phyloP scores from a whole-genome alignment of 2,888 invertebrate genomes.

The Agrypnus murinus region DNA sequence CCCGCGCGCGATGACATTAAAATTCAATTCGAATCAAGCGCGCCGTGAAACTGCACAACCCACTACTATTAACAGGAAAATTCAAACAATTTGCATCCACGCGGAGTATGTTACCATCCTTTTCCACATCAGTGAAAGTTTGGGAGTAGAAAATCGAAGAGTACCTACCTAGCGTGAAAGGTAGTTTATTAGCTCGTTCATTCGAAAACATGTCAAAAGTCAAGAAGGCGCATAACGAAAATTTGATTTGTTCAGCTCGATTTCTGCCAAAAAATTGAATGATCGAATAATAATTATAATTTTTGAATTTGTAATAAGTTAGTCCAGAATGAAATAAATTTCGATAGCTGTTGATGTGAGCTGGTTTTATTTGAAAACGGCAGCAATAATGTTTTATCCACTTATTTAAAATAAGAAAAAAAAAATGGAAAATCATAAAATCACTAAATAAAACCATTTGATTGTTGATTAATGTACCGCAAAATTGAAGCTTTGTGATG shows the following conservation, averaged over 20 bases:
- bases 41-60: slow-evolving; percentile 57
- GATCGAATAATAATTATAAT: background rate
- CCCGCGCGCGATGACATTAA: slow-evolving; percentile 66
- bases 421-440: background rate
- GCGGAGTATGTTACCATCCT: slow-evolving; percentile 6
- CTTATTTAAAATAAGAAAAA: background rate
- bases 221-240: slow-evolving; percentile 10
- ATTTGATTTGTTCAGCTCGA: slow-evolving; percentile 20
- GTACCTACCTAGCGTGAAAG: slow-evolving; percentile 3
- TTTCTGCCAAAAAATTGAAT: slow-evolving; percentile 12
- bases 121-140: slow-evolving; percentile 4
- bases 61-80: slow-evolving; percentile 42
- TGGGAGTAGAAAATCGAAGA: slow-evolving; percentile 4
- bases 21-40: slow-evolving; percentile 66
- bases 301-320: background rate
- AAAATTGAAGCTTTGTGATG: slow-evolving; percentile 24
- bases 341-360: too few species aligned
- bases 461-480: slow-evolving; percentile 34
- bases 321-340: too few species aligned
- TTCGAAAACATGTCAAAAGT: slow-evolving; percentile 17
- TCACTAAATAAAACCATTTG: slow-evolving; percentile 26
- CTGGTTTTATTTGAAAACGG: background rate
- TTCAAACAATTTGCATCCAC: slow-evolving; percentile 46
- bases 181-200: slow-evolving; percentile 8
- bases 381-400: too few species aligned